Evolutionary conservation across 92 coral and sea anemone genomes (phyloP).

Genomic region (Scolanthus callimorphus): DNA sequence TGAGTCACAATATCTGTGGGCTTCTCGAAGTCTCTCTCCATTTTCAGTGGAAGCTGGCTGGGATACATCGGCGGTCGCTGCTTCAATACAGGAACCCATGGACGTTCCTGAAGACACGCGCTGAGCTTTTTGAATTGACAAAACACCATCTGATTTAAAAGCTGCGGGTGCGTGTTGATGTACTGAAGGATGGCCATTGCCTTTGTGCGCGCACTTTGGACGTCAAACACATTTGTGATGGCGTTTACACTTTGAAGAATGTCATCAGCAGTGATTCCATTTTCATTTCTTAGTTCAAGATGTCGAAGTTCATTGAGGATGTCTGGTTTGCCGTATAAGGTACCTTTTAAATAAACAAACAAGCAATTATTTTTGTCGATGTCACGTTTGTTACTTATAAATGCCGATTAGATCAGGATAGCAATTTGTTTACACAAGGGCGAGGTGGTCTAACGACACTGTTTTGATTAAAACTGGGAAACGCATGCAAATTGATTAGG

Average conservation of each 20-base stretch:
- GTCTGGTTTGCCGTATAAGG: constrained; percentile 14
- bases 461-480: too few relatives aligned
- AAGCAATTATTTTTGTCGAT: too few relatives aligned
- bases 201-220: constrained; percentile 5
- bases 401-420: too few relatives aligned
- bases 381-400: too few relatives aligned
- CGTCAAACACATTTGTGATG: constrained; percentile 13
- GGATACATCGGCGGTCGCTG: constrained; percentile 27
- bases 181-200: not conserved
- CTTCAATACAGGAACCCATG: constrained; percentile 31
- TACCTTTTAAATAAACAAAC: too few relatives aligned
- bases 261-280: constrained; percentile 13
- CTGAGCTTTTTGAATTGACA: not conserved
- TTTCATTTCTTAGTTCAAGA: constrained; percentile 41
- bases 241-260: constrained; percentile 23
- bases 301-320: constrained; percentile 20
- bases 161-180: constrained; percentile 15
- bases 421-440: too few relatives aligned
- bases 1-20: constrained; percentile 36
- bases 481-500: too few relatives aligned
- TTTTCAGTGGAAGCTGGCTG: constrained; percentile 17
- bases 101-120: constrained; percentile 14
- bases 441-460: too few relatives aligned
- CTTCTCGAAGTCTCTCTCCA: constrained; percentile 15
- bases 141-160: not conserved